Evolutionary conservation across 2,113 vertebrate genomes (phyloP).

Genomic region (Pica pica): DNA sequence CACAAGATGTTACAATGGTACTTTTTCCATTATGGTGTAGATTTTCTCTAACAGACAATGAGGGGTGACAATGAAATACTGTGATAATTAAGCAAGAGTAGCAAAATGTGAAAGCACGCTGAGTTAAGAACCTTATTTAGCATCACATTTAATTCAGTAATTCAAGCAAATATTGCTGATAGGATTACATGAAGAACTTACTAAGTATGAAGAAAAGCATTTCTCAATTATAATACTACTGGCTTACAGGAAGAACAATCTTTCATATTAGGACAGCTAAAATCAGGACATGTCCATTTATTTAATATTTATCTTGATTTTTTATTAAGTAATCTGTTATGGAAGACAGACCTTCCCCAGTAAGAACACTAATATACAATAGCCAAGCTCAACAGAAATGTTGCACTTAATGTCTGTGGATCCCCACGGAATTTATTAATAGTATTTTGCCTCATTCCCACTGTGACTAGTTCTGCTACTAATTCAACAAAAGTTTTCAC

Average conservation of each 20-base stretch:
- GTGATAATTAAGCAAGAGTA: neutral
- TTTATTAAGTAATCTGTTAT: neutral
- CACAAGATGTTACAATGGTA: neutral
- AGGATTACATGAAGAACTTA: neutral
- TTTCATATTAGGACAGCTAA: neutral
- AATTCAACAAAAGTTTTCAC: neutral
- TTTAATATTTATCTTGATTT: neutral
- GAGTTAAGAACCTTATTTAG: neutral
- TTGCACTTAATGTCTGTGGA: neutral
- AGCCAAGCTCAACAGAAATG: neutral
- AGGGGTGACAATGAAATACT: neutral
- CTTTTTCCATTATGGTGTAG: neutral
- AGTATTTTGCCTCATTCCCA: neutral
- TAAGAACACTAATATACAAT: neutral
- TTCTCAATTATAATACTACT: neutral
- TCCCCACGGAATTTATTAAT: neutral
- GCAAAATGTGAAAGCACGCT: neutral
- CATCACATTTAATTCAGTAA: constrained; percentile 9
- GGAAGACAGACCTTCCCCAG: neutral
- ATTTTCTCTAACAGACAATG: neutral
- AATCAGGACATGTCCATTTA: neutral
- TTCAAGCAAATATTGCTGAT: neutral
- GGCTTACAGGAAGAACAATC: neutral
- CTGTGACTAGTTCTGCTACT: neutral
- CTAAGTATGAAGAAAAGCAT: neutral